Percentiles rank a stretch among this genome's conserved stretches.
These are phyloP conservation scores for Pangasius macronema DNA, from an alignment of 2,797 vertebrate species.

Conservation along the genomic window DNA sequence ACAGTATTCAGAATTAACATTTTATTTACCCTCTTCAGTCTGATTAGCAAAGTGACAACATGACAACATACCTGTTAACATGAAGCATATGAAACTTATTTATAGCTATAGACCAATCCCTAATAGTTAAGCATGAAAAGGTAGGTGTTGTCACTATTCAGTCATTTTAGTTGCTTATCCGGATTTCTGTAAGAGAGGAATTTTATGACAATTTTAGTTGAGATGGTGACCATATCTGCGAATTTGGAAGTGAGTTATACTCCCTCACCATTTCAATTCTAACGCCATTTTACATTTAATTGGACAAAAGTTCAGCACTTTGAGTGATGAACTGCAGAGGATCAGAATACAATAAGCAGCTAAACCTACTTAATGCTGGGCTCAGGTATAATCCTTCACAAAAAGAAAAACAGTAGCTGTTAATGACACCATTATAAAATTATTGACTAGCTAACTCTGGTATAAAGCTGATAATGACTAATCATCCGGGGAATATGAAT, in stretches of 20 bases:
- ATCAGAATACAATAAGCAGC: slow-evolving; percentile 7
- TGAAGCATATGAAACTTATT: too few relatives aligned
- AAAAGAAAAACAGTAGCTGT: slow-evolving; percentile 6
- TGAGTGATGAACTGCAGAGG: not conserved
- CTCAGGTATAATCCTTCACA: not conserved
- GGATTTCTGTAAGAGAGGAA: not conserved
- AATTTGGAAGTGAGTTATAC: too few relatives aligned
- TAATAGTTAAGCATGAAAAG: not conserved
- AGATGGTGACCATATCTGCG: too few relatives aligned
- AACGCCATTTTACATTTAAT: too few relatives aligned
- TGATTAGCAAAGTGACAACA: too few relatives aligned
- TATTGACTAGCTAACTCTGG: slow-evolving; percentile 25
- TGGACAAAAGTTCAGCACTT: not conserved
- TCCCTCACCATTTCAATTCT: too few relatives aligned
- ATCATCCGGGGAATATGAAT: slow-evolving; percentile 69
- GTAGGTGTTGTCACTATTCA: not conserved
- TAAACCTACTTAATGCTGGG: not conserved
- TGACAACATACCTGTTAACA: too few relatives aligned
- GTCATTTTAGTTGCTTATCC: not conserved
- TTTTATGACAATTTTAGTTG: not conserved
- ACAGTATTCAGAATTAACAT: too few relatives aligned
- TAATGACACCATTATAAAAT: slow-evolving; percentile 31
- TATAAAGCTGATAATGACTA: slow-evolving; percentile 53
- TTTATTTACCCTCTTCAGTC: too few relatives aligned
- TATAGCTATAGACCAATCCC: not conserved